These are phyloP conservation scores for Mixornis gularis DNA, from an alignment of 2,113 vertebrate species.

Conservation along the genomic window DNA sequence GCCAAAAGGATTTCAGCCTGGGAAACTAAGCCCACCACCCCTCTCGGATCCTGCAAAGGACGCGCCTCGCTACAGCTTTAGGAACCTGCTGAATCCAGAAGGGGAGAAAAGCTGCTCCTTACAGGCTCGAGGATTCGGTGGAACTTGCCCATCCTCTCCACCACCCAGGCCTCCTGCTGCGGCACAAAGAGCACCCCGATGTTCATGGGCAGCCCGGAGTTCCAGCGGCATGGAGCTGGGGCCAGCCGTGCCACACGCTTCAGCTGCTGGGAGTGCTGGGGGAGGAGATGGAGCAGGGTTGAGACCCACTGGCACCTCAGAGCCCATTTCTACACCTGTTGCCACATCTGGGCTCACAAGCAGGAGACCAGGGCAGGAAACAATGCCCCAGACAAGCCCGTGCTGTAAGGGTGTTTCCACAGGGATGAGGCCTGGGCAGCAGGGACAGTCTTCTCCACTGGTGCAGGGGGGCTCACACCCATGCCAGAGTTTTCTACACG, in stretches of 20 bases:
- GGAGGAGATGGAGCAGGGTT: fast-evolving
- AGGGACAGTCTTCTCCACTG: no score
- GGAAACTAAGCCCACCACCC: background rate
- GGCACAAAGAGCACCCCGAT: constrained; percentile 92
- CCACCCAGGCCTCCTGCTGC: constrained; percentile 97
- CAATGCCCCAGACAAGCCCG: background rate
- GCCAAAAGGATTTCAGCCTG: background rate
- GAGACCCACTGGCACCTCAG: fast-evolving
- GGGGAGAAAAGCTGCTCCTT: constrained; percentile 39
- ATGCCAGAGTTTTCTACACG: fast-evolving
- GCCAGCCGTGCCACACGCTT: background rate
- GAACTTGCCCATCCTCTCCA: constrained; percentile 95
- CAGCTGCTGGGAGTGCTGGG: constrained; percentile 26
- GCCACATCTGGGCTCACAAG: fast-evolving
- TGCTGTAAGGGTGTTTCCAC: fast-evolving
- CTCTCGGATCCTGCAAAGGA: background rate
- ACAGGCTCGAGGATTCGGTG: constrained; percentile 93
- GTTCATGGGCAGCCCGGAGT: constrained; percentile 82
- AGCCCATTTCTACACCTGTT: background rate
- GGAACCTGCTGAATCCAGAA: background rate
- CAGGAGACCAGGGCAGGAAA: background rate
- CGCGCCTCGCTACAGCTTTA: background rate
- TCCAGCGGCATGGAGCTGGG: constrained; percentile 73
- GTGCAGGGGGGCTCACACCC: fast-evolving
- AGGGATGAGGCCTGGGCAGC: no score